Evolutionary conservation across 2,113 vertebrate genomes (phyloP), one percentile per base, ranked within the genome.

Genomic region (Paramisgurnus dabryanus): DNA sequence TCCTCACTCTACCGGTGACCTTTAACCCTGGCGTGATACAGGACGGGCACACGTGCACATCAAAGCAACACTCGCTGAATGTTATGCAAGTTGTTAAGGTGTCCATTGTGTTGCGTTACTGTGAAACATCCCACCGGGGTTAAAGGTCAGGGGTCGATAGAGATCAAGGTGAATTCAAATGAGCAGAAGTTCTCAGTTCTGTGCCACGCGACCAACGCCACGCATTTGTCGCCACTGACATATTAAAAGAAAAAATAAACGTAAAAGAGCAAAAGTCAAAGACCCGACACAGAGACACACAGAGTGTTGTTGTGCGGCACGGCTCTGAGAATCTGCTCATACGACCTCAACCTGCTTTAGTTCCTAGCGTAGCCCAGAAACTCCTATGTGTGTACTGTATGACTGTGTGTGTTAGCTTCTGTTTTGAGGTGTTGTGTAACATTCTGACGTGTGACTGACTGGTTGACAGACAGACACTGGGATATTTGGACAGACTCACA

Each of bases 401-500:
- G 17, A 64, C 55, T 75, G 67, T 70, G 71, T 57, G 73, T 79
- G 39, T 88, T 89, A 80, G 85, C 83, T 80, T 13, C 50, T 61
- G 43, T 79, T 67, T 69, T 67, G 61, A 78, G 43, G 71, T 74
- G 84, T 83, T 80, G 69, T 86, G 82, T 90, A 72, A 76, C 50
- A 86, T 89, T 87, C 87, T 86, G 79, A 72, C 13, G 69, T 87
- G 84, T 86, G 76, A 63, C 86, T 88, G 83, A 85, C 76, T 82
- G 71, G 60, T 71, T 79, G 76, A 85, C 70, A 76, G 79, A 81
- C 74, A 73, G 79, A 84, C 39, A 81, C 68, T 81, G 73, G 68
- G 79, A 84, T 61, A 81, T 78, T 75, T 81, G 79, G 76, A 84
- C 80, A 73, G 79, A 84, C 83, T 78, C 78, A 69, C 41, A 66